Evolutionary conservation across 1,140 invertebrate species (phyloP), one percentile per base, ranked within the genome.

Genomic region (Tetramorium simillimum): DNA sequence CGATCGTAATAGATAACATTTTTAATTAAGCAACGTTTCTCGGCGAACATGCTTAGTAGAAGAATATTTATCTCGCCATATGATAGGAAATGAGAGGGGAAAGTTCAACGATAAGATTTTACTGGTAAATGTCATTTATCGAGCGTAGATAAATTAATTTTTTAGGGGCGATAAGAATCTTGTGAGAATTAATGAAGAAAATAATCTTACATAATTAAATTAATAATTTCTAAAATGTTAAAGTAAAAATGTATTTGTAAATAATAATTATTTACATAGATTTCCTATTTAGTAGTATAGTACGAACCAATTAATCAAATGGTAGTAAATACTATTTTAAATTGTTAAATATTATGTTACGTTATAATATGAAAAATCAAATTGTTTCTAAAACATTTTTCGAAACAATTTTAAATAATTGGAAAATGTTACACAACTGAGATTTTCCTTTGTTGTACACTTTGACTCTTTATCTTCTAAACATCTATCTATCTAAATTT

Each of bases 21-120:
- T 94, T 93, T 94, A 94, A 93, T 93, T 93, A 94, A 93, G 88
- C 82, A 82, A 87, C 89, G 75, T 91, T 86, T 72, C 65, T 85
- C 33, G 62, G 67, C 24, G 67, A 65, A 43, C 16, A 58, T 43
- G 62, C 9, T 37, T 63, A 49, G 24, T 21, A 18, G n/a, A n/a
- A 56, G 37, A 10, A 21, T 53, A 85, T 65, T 63, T 65, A 85
- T 77, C 46, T 62, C 4, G 24, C 46, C 70, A 75, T 80, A 80
- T 67, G 67, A 78, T 77, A 85, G 16, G 12, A 5, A 3, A n/a
- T n/a, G 9, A 65, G 9, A 33, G n/a, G 9, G 49, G 24, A n/a
- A 46, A 67, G 63, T 43, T 76, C 53, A 24, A 49, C 51, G 65
- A 89, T 87, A 86, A 88, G 72, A 76, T 85, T 53, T 77, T 28